Base-by-base conservation (phyloP, 2,888 invertebrate genomes). In the Drosophila paracracens region DNA sequence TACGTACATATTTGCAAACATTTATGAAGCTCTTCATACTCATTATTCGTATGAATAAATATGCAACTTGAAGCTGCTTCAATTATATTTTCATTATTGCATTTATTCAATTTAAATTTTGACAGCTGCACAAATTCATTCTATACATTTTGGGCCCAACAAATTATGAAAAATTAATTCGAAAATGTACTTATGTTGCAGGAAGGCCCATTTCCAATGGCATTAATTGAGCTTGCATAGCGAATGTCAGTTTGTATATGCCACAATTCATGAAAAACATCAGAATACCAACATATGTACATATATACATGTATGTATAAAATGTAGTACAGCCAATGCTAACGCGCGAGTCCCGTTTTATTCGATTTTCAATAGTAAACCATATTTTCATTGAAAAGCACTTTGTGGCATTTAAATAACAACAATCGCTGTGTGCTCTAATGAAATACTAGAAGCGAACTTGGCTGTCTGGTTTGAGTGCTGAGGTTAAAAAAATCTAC, bases 121-220 rank as follows among this genome's bases (percentile, higher is more conserved):
- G 54, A 67, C 69, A 76, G 66, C 70, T 70, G 70, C 51, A 66
- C 43, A 70, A 66, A 31, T 36, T 48, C 54, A 50, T 54, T 63
- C n/a, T 36, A 13, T 48, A 31, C 27, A 77, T 61, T 59, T 73
- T 29, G 46, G 50, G 43, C 48, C 0, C 59, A n/a, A 27, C 43
- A 57, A 62, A 68, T 71, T 71, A 71, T 75, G 52, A 38, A 36
- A 75, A 79, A 69, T 71, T 71, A 48, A 71, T 79, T 68, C 29
- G 33, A 48, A 79, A 63, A 65, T 69, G 29, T 10, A 36, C 57
- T 64, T 51, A 16, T 51, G 36, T 50, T 40, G 2, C 7, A 13
- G 4, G 18, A 33, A 35, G 18, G 11, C 10, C 8, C 40, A 35
- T 36, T 43, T 36, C 31, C 25, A 38, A 7, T 48, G 31, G 11